A percentile compares a stretch with the other conserved stretches of the same genome.
Evolutionary conservation across 1,140 invertebrate genomes (phyloP).

Genomic region (Argopecten irradians): DNA sequence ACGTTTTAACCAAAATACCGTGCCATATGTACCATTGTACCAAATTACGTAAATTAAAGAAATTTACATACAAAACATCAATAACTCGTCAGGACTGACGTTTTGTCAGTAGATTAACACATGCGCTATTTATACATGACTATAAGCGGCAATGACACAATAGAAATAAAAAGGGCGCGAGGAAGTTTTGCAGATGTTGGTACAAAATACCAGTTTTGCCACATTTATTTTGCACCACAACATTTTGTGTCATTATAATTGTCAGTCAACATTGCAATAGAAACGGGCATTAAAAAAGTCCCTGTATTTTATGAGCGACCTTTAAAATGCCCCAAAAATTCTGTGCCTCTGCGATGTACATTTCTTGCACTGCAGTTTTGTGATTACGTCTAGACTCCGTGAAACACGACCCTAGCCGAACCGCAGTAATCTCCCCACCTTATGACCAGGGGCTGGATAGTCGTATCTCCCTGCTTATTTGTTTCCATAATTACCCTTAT

Average conservation of each 20-base stretch:
- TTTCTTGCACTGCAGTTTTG: conserved; percentile 21
- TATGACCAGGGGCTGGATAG: background rate
- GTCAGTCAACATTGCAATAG: conserved; percentile 21
- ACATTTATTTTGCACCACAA: conserved; percentile 9
- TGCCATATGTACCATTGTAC: no score
- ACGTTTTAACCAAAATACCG: no score
- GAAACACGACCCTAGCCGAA: background rate
- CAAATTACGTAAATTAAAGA: no score
- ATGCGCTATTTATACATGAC: background rate
- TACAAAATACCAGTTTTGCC: conserved; percentile 22
- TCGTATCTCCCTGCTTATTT: background rate
- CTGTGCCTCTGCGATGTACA: conserved; percentile 2
- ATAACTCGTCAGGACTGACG: background rate
- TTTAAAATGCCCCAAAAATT: conserved; percentile 18
- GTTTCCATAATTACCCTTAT: conserved; percentile 16
- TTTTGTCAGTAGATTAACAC: background rate
- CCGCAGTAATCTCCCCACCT: background rate
- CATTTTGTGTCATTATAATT: conserved; percentile 19
- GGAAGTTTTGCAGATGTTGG: conserved; percentile 16
- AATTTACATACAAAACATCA: background rate
- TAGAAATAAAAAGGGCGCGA: background rate
- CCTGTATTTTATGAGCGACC: background rate
- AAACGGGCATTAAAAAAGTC: conserved; percentile 16
- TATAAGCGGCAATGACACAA: background rate
- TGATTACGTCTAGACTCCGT: background rate